Conservation (phyloP, 2,797 vertebrate species). For the Acipenser oxyrinchus region DNA sequence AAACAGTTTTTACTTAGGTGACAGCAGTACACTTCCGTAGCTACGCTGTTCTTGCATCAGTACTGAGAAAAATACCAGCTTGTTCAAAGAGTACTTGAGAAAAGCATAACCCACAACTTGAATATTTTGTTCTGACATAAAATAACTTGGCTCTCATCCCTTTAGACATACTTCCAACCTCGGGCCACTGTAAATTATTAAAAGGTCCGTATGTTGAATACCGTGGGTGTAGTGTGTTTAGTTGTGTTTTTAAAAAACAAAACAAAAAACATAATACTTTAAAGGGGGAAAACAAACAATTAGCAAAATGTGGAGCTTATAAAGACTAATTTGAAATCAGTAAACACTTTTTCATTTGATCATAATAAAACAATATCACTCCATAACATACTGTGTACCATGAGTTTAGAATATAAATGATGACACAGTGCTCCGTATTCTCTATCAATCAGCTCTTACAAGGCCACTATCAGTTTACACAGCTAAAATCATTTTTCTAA, state of each 20-base stretch:
- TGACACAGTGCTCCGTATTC: constrained; percentile 38
- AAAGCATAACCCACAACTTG: no score
- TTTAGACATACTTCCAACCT: background rate
- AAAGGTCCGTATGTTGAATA: no score
- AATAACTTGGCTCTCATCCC: no score
- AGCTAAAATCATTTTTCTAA: constrained; percentile 52
- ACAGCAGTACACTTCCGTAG: no score
- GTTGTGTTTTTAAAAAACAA: background rate
- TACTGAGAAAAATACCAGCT: no score
- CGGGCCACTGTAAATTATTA: background rate
- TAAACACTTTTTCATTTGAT: constrained; percentile 41
- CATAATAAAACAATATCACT: constrained; percentile 29
- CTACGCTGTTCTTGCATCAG: no score
- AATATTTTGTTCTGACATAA: no score
- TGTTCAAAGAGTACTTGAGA: no score
- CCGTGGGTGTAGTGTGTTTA: constrained; percentile 3
- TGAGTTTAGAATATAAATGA: constrained; percentile 35
- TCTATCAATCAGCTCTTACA: constrained; percentile 49
- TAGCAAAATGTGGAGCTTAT: constrained; percentile 23
- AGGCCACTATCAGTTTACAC: constrained; percentile 56
- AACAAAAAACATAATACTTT: constrained; percentile 24
- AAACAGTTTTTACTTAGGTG: no score
- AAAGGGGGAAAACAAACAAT: constrained; percentile 38
- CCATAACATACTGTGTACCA: constrained; percentile 26
- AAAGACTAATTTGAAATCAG: constrained; percentile 44